Percentiles rank a stretch among this genome's conserved stretches.
These are phyloP conservation scores for Thermophis baileyi DNA, from an alignment of 2,113 vertebrate species.

Conservation along the genomic window DNA sequence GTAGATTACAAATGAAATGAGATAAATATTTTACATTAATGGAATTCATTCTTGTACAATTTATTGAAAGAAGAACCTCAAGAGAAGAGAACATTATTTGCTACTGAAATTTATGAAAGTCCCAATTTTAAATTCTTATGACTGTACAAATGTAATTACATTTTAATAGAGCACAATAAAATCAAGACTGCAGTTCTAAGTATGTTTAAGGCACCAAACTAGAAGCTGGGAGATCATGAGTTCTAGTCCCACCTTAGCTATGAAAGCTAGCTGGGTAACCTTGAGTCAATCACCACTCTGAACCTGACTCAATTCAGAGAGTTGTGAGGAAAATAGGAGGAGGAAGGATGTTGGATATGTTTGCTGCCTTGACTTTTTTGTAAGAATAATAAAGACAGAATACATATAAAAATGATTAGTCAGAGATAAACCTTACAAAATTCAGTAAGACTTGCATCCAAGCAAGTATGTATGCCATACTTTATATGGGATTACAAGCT, in stretches of 20 bases:
- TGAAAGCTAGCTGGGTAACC: not conserved
- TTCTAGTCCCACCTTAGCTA: not conserved
- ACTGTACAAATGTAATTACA: not conserved
- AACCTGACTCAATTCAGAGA: not conserved
- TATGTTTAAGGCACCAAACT: not conserved
- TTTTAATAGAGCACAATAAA: not conserved
- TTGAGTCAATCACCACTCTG: not conserved
- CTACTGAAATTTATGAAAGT: not conserved
- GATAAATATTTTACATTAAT: not conserved
- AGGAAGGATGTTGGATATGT: not conserved
- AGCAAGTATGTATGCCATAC: not conserved
- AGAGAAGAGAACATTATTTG: not conserved
- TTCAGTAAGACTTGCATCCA: not conserved
- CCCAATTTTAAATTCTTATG: not conserved
- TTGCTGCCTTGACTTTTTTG: not conserved
- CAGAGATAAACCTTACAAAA: not conserved
- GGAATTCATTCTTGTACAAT: not conserved
- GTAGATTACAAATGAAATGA: not conserved
- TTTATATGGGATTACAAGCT: not conserved
- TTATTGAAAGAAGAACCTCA: not conserved
- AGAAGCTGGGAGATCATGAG: not conserved
- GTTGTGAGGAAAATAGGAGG: not conserved
- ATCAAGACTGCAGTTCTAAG: not conserved
- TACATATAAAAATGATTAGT: not conserved
- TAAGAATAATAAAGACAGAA: not conserved